Evolutionary conservation across 2,797 vertebrate species (phyloP).

Genomic region (Florisuga fusca): DNA sequence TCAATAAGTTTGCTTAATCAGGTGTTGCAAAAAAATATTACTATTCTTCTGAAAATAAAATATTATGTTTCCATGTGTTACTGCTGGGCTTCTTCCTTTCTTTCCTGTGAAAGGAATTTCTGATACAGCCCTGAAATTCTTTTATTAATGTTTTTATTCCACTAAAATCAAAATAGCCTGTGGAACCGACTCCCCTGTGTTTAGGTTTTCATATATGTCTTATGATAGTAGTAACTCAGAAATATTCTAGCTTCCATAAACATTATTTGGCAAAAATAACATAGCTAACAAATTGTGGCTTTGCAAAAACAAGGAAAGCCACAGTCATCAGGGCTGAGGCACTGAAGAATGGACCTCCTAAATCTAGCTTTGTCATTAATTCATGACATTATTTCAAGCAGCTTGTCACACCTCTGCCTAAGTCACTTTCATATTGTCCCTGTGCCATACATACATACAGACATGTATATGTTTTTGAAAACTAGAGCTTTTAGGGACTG

Average conservation of each 20-base stretch:
- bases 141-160: conserved; percentile 12
- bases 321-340: not conserved
- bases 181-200: not conserved
- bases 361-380: not conserved
- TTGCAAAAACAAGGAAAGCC: not conserved
- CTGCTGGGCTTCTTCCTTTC: not conserved
- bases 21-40: conserved; percentile 50
- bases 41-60: conserved; percentile 46
- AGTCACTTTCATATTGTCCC: not conserved
- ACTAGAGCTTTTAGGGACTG: conserved; percentile 18
- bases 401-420: not conserved
- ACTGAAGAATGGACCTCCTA: not conserved
- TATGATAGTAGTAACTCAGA: not conserved
- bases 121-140: not conserved
- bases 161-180: not conserved
- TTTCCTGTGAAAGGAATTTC: not conserved
- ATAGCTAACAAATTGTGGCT: not conserved
- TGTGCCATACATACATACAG: not conserved
- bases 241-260: not conserved
- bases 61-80: not conserved
- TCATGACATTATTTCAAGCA: not conserved
- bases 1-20: conserved; percentile 72
- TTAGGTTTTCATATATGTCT: not conserved
- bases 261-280: not conserved
- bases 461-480: not conserved